Conservation (phyloP, 2,113 vertebrate genomes). For the Cyphomyrus discorhynchus region DNA sequence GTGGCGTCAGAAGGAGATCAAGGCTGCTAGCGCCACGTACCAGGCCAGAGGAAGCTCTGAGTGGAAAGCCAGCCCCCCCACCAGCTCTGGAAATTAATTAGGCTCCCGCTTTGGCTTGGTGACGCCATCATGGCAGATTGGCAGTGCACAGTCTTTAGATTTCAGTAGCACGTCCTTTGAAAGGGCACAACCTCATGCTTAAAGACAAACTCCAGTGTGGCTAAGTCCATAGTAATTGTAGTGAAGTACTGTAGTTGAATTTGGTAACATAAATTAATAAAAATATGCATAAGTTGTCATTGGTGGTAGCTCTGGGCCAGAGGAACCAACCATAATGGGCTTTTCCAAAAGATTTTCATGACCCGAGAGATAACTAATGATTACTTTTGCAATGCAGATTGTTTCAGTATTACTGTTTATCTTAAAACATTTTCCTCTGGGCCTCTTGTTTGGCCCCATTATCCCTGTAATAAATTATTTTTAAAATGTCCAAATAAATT, state of each 20-base stretch:
- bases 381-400: conserved; percentile 10
- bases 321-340: neutral
- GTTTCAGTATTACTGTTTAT: neutral
- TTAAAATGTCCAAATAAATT: conserved; percentile 6
- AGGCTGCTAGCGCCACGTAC: neutral
- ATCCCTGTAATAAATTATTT: conserved; percentile 10
- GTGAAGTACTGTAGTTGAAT: neutral
- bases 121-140: neutral
- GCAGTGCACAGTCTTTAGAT: neutral
- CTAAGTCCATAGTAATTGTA: neutral
- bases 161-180: neutral
- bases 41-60: neutral
- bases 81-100: neutral
- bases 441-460: neutral
- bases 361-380: neutral
- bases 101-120: neutral
- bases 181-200: neutral
- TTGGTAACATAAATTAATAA: neutral
- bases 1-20: neutral
- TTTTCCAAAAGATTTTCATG: neutral
- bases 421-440: neutral
- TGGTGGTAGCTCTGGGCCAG: neutral
- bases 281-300: neutral
- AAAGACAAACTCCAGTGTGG: neutral
- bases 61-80: neutral